These are phyloP conservation scores for Pseudomugil tenellus DNA, from an alignment of 2,797 vertebrate species.

Conservation along the genomic window DNA sequence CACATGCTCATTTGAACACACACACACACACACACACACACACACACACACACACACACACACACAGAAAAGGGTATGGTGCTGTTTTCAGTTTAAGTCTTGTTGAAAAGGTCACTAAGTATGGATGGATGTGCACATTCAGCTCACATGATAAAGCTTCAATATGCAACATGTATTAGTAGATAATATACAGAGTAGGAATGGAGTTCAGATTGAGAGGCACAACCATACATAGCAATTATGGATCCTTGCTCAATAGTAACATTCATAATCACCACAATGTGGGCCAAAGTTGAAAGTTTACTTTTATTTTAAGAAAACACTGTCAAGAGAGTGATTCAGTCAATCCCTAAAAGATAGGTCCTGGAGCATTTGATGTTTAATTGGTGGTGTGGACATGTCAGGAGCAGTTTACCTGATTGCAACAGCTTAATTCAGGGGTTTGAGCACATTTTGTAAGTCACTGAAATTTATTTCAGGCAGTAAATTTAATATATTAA, in stretches of 20 bases:
- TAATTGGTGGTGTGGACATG: constrained; percentile 19
- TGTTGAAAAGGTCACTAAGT: constrained; percentile 33
- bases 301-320: background rate
- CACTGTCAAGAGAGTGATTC: constrained; percentile 12
- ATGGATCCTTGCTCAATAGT: background rate
- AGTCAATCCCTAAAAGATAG: constrained; percentile 7
- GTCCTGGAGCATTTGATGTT: constrained; percentile 9
- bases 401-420: background rate
- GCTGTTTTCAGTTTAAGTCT: background rate
- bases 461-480: background rate
- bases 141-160: background rate
- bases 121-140: constrained; percentile 12
- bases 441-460: constrained; percentile 5
- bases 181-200: background rate
- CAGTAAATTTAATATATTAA: no score
- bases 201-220: constrained; percentile 15
- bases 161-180: background rate
- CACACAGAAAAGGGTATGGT: background rate
- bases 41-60: background rate
- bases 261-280: background rate
- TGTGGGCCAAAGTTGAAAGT: constrained; percentile 1
- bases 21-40: background rate
- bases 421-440: background rate
- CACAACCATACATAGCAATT: background rate
- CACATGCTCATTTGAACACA: constrained; percentile 8